These are phyloP conservation scores for Stictonetta naevosa DNA, from an alignment of 2,113 vertebrate species.

Conservation along the genomic window DNA sequence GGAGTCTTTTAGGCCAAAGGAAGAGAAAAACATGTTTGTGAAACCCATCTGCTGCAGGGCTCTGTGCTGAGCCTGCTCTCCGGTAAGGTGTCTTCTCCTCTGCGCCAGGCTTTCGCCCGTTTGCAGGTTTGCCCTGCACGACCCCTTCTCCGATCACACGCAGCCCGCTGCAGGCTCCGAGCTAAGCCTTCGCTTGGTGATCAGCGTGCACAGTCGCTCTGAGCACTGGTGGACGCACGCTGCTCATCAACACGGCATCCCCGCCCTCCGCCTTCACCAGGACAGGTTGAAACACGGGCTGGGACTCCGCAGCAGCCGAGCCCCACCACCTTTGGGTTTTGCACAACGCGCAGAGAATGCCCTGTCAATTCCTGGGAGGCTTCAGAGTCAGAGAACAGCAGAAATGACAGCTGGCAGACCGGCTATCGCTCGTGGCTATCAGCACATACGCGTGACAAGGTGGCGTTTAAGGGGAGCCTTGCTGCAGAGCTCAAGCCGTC, in stretches of 20 bases:
- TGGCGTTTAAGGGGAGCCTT: neutral
- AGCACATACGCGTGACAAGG: neutral
- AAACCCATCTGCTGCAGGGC: neutral
- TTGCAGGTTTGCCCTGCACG: neutral
- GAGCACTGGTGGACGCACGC: neutral
- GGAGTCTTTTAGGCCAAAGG: neutral
- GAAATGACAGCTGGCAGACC: neutral
- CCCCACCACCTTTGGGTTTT: neutral
- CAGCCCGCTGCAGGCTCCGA: neutral
- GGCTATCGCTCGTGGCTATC: neutral
- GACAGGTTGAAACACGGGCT: constrained; percentile 39
- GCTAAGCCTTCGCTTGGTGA: neutral
- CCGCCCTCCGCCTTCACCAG: neutral
- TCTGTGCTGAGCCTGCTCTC: neutral
- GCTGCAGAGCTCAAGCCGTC: constrained; percentile 5
- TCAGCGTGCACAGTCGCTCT: neutral
- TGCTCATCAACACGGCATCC: neutral
- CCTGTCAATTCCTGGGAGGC: neutral
- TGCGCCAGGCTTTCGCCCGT: neutral
- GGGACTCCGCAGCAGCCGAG: neutral
- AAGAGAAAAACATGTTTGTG: neutral
- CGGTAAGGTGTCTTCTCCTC: neutral
- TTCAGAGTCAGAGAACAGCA: neutral
- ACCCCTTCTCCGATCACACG: neutral
- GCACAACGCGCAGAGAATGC: neutral